These are phyloP conservation scores for Autographa pulchrina DNA, from an alignment of 2,888 invertebrate genomes.

Conservation along the genomic window DNA sequence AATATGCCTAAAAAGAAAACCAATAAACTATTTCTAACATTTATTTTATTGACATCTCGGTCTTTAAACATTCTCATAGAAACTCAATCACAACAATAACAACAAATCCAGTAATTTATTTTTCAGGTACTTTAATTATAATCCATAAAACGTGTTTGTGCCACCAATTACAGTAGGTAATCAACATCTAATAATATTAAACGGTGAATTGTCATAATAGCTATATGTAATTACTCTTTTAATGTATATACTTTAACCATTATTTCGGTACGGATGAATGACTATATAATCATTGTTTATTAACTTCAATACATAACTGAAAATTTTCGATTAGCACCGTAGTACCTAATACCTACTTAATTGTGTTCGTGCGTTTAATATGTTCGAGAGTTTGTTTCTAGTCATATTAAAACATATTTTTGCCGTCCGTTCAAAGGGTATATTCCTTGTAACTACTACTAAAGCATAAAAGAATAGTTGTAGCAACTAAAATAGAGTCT, in stretches of 20 bases:
- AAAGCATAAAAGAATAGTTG: not conserved
- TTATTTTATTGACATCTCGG: too few relatives aligned
- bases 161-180: not conserved
- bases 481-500: too few relatives aligned
- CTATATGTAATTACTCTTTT: not conserved
- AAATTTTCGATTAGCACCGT: not conserved
- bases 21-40: too few relatives aligned
- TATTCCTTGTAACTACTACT: not conserved
- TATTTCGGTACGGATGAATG: not conserved
- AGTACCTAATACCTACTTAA: not conserved
- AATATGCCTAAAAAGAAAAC: too few relatives aligned
- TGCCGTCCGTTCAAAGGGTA: not conserved
- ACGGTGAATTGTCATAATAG: conserved; percentile 1
- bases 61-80: too few relatives aligned
- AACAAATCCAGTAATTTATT: not conserved
- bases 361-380: conserved; percentile 1
- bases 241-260: not conserved
- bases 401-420: not conserved
- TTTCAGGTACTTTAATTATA: not conserved
- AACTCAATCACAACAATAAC: not conserved
- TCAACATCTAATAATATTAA: not conserved
- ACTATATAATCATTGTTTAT: not conserved
- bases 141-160: not conserved
- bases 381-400: not conserved
- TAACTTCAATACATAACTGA: not conserved